Evolutionary conservation across 2,888 invertebrate genomes (phyloP).

Genomic region (Pseudanteris insignis): DNA sequence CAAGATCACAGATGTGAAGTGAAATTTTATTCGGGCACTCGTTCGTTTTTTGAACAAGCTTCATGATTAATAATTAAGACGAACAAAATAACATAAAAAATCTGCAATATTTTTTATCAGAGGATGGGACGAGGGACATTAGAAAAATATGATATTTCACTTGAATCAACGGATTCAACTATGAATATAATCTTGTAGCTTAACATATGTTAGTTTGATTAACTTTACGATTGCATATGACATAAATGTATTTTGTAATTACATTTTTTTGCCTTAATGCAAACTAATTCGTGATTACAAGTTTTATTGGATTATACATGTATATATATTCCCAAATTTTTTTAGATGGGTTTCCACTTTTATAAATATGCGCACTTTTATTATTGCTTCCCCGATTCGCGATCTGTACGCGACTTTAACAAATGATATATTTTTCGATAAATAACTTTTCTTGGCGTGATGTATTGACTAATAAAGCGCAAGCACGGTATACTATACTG

Average conservation of each 20-base stretch:
- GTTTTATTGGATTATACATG: conserved; percentile 42
- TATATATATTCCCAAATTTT: conserved; percentile 40
- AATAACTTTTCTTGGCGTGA: conserved; percentile 23
- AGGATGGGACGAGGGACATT: conserved; percentile 62
- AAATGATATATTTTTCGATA: conserved; percentile 30
- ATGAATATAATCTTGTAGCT: conserved; percentile 47
- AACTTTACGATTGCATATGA: conserved; percentile 48
- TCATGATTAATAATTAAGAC: conserved; percentile 19
- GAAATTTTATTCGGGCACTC: conserved; percentile 48
- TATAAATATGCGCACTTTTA: conserved; percentile 44
- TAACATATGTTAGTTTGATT: conserved; percentile 48
- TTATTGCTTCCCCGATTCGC: conserved; percentile 44
- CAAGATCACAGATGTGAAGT: conserved; percentile 40
- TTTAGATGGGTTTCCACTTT: conserved; percentile 44
- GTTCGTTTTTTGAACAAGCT: conserved; percentile 54
- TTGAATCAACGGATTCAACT: conserved; percentile 52
- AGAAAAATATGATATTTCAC: conserved; percentile 50
- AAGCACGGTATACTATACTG: no score
- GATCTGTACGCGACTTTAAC: conserved; percentile 35
- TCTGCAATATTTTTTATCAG: conserved; percentile 65
- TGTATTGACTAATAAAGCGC: conserved; percentile 1
- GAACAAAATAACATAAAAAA: conserved; percentile 44
- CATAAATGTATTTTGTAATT: conserved; percentile 50
- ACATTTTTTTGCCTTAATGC: conserved; percentile 45
- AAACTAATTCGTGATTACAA: conserved; percentile 47